These are phyloP conservation scores for Centropristis striata DNA, from an alignment of 2,113 vertebrate genomes.

Conservation along the genomic window DNA sequence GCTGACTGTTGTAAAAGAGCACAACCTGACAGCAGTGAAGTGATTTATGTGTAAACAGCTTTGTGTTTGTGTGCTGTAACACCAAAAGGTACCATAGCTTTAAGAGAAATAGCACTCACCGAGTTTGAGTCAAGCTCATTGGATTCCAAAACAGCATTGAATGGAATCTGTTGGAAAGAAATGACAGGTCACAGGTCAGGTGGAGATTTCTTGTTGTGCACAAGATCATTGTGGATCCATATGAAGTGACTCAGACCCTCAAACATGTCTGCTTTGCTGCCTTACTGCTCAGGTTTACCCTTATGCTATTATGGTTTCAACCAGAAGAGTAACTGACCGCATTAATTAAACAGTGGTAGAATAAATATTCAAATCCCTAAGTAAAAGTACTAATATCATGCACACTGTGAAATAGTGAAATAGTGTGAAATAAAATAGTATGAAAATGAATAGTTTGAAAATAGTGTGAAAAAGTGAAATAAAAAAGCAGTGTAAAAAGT, in stretches of 20 bases:
- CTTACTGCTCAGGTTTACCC: neutral
- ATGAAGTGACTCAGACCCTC: neutral
- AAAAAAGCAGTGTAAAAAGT: too few species aligned
- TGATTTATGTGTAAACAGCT: constrained; percentile 17
- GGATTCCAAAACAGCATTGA: constrained; percentile 43
- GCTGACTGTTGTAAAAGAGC: constrained; percentile 11
- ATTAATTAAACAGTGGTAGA: too few species aligned
- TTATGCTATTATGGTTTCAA: neutral
- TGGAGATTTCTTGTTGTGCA: neutral
- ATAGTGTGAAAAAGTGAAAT: too few species aligned
- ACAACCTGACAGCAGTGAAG: constrained; percentile 26
- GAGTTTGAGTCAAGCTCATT: constrained; percentile 46
- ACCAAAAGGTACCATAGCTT: neutral
- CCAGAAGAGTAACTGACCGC: neutral
- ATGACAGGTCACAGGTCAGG: constrained; percentile 1
- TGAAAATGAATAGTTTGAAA: too few species aligned
- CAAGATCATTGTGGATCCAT: neutral
- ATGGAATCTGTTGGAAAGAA: constrained; percentile 67
- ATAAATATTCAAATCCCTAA: too few species aligned
- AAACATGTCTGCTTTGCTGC: neutral
- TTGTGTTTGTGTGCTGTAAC: neutral
- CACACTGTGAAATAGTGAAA: too few species aligned
- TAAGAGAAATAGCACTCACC: constrained; percentile 59
- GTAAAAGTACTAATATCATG: too few species aligned
- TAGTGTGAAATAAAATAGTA: too few species aligned